Percentiles rank a stretch among this genome's conserved stretches.
These are phyloP conservation scores for Cydia pomonella DNA, from an alignment of 1,140 invertebrate species.

Conservation along the genomic window DNA sequence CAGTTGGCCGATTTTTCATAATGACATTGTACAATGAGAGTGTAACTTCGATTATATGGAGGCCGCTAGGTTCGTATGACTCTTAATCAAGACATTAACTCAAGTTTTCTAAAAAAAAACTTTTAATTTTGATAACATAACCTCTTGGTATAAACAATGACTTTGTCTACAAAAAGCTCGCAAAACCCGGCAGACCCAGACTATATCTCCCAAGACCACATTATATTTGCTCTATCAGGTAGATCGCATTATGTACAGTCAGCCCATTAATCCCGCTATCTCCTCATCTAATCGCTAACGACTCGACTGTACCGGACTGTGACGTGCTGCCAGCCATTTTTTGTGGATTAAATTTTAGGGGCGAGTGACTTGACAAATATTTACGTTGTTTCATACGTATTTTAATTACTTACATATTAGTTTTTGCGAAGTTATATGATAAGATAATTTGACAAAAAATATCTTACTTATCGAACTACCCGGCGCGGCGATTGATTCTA, in stretches of 20 bases:
- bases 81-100: too few relatives aligned
- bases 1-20: too few relatives aligned
- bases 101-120: too few relatives aligned
- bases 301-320: conserved; percentile 16
- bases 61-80: too few relatives aligned
- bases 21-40: too few relatives aligned
- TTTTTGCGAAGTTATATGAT: too few relatives aligned
- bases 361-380: conserved; percentile 10
- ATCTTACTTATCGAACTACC: too few relatives aligned
- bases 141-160: background rate
- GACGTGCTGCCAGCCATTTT: background rate
- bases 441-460: too few relatives aligned
- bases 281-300: conserved; percentile 7
- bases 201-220: conserved; percentile 6
- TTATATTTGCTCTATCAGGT: conserved; percentile 12
- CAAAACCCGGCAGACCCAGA: background rate
- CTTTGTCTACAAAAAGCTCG: background rate
- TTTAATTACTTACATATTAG: background rate
- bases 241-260: conserved; percentile 21
- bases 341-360: conserved; percentile 18
- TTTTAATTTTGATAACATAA: background rate
- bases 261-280: conserved; percentile 17
- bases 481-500: too few relatives aligned
- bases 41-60: too few relatives aligned
- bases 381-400: conserved; percentile 13